Evolutionary conservation across 2,113 vertebrate genomes (phyloP).

Genomic region (Amphilophus citrinellus): DNA sequence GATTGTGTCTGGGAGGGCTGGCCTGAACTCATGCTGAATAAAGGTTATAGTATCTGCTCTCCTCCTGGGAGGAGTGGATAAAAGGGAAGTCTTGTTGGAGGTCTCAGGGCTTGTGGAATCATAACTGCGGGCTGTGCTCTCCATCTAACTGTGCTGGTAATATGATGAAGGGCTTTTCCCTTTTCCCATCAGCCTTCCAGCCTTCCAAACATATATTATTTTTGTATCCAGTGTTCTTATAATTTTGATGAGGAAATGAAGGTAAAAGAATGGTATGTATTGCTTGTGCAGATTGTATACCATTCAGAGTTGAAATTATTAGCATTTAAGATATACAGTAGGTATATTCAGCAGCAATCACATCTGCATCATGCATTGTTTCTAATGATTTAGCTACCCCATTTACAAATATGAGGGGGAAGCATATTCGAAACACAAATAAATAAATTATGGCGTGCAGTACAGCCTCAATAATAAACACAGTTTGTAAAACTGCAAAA

Average conservation of each 20-base stretch:
- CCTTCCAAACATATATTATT: not conserved
- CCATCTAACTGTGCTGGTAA: constrained; percentile 22
- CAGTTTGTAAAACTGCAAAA: not conserved
- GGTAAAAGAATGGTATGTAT: not conserved
- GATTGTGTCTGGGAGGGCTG: constrained; percentile 67
- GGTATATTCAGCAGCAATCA: not conserved
- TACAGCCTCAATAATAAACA: not conserved
- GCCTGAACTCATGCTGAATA: constrained; percentile 41
- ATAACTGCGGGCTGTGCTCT: constrained; percentile 11
- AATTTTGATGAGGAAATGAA: not conserved
- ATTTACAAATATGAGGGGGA: not conserved
- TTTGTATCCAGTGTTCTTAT: not conserved
- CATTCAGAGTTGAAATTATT: not conserved
- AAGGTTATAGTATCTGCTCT: constrained; percentile 50
- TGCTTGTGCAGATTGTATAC: not conserved
- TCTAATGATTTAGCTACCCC: not conserved
- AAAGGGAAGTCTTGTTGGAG: constrained; percentile 67
- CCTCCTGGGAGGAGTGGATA: constrained; percentile 50
- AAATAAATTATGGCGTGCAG: not conserved
- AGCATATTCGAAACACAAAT: not conserved
- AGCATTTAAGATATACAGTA: not conserved
- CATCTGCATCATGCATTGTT: not conserved
- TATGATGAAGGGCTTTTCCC: constrained; percentile 59
- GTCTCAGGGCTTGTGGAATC: constrained; percentile 31
- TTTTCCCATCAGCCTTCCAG: constrained; percentile 4